Conservation (phyloP, 1,140 invertebrate genomes). For the Lepidurus packardi region DNA sequence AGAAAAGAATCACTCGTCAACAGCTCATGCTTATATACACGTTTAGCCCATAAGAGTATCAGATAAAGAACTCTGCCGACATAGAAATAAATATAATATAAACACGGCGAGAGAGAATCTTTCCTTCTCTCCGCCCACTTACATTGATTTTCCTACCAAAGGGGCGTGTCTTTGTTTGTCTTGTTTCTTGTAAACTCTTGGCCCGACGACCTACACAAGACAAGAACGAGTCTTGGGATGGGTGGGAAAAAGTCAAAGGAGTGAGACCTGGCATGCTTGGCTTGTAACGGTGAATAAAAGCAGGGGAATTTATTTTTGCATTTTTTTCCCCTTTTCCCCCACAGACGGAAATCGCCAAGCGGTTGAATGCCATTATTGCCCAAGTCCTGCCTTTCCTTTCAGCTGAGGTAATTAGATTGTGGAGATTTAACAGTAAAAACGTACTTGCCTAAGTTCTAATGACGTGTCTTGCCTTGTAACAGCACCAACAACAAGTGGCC, state of each 20-base stretch:
- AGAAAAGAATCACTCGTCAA: too few species aligned
- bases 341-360: slow-evolving; percentile 96
- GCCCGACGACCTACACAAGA: background rate
- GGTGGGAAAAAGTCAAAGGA: background rate
- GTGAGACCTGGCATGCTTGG: background rate
- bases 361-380: slow-evolving; percentile 91
- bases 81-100: background rate
- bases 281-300: slow-evolving; percentile 20
- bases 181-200: background rate
- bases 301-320: slow-evolving; percentile 24
- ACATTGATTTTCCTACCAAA: background rate
- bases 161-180: background rate
- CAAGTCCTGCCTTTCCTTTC: slow-evolving; percentile 94
- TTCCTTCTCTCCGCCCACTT: background rate
- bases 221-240: background rate
- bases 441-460: background rate
- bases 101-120: background rate
- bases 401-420: slow-evolving; percentile 68
- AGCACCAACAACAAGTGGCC: slow-evolving; percentile 97
- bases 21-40: too few species aligned
- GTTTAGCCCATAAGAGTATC: too few species aligned
- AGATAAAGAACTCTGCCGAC: background rate
- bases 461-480: slow-evolving; percentile 34
- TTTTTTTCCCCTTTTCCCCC: slow-evolving; percentile 46
- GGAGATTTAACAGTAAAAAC: background rate